A percentile compares a stretch with the other conserved stretches of the same genome.
Conservation (phyloP, 92 coral and sea anemone genomes). For the Actinostola sp. region DNA sequence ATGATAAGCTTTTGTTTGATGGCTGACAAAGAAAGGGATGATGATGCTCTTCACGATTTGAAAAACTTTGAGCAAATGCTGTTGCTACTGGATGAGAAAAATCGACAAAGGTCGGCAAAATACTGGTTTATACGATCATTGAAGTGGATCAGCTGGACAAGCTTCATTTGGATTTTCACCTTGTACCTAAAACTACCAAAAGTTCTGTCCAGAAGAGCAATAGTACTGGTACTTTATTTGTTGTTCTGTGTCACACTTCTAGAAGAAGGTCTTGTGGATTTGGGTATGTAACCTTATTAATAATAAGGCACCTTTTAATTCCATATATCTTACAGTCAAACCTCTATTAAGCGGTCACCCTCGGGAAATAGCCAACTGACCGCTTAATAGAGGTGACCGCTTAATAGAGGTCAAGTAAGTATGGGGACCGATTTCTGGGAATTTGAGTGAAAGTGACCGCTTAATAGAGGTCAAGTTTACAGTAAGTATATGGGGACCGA, state of each 20-base stretch:
- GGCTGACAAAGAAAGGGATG: slow-evolving; percentile 12
- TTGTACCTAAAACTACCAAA: not conserved
- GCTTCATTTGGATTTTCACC: not conserved
- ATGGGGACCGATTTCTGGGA: no score
- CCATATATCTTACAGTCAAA: no score
- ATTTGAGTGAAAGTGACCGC: no score
- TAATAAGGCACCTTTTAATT: no score
- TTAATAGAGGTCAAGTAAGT: no score
- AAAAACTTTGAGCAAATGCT: not conserved
- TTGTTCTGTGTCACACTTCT: not conserved
- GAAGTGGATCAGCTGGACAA: not conserved
- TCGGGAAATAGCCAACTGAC: no score
- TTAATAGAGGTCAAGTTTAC: no score
- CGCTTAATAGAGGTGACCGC: no score
- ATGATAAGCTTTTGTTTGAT: slow-evolving; percentile 4
- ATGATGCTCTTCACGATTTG: not conserved
- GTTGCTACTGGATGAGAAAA: not conserved
- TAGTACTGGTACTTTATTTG: not conserved
- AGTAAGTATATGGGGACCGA: no score
- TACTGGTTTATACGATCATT: no score
- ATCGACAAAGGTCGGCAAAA: not conserved
- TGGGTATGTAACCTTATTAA: slow-evolving; percentile 25
- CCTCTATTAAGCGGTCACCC: no score
- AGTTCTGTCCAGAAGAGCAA: not conserved
- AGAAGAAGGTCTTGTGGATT: not conserved